Base-by-base conservation (phyloP, 2,797 vertebrate species). In the Fistularia tabacaria region DNA sequence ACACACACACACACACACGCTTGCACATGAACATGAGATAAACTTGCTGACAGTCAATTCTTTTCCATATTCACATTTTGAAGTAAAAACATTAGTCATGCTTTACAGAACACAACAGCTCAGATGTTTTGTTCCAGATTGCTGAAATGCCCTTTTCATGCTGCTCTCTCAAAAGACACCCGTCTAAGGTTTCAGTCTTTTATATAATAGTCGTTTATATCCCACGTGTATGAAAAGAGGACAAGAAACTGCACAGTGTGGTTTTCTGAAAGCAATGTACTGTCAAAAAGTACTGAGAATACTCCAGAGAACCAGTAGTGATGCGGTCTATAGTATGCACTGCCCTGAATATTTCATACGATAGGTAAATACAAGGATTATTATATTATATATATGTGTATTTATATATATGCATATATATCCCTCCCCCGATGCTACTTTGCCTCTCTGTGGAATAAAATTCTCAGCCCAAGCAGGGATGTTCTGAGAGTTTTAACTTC, bases 161-260 rank as follows among this genome's bases (percentile, higher is more conserved):
- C 41, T 8, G 48, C 59, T 66, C 51, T 60, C 59, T 53, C 53
- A 40, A 48, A 56, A 67, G 14, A 13, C 42, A 39, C 15, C 41
- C 52, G 15, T 45, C 1, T 57, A 46, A 36, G 14, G 55, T 72
- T 66, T 74, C 42, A 53, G n/a, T 9, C 39, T 58, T 54, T 64
- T 25, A 71, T 57, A 48, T 51, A 46, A 64, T 42, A 56, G 59
- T 76, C 42, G 60, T 69, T 60, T 46, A 42, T 62, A 55, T 51
- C 55, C 46, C n/a, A 11, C 45, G 36, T 15, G 45, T 46, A 36
- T 64, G 9, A 58, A 51, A n/a, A 38, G 14, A 10, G 9, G 15
- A 49, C 45, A 50, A 15, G 45, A 7, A 9, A 43, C 49, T n/a
- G 41, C 51, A 53, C 10, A 57, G 10, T 51, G 66, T 46, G 64